Evolutionary conservation across 2,888 invertebrate genomes (phyloP), one percentile per base, ranked within the genome.

Genomic region (Standfussiana lucernea): DNA sequence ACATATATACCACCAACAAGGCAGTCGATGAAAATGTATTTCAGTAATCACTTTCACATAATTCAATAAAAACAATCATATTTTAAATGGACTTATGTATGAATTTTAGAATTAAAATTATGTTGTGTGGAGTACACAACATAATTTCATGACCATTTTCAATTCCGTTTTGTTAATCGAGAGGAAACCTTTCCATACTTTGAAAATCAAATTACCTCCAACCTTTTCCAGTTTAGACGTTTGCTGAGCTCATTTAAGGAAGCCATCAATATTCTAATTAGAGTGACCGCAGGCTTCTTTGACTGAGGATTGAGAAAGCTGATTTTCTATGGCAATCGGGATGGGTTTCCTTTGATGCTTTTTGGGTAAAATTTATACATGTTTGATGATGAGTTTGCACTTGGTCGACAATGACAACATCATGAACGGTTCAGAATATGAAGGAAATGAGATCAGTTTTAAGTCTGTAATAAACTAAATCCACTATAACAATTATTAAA

Each of bases 201-300:
- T 65, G 56, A 74, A 56, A 65, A 80, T 69, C 53, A 66, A 53
- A 66, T 74, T 45, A 65, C 69, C 13, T 65, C 8, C n/a, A 15
- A 42, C 50, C 37, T 35, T 67, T 79, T n/a, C n/a, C 28, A 66
- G 69, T 53, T 72, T 32, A 53, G 32, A 24, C 50, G 65, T 69
- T 65, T 66, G 28, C 42, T 59, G 15, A 59, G 37, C 67, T 81
- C 45, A 72, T 65, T 81, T 45, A 65, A 42, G 42, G 62, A 78
- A 74, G 62, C 74, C 72, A 53, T 76, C 42, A 76, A 75, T 75
- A 77, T 87, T 86, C 76, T 86, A 82, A 89, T 90, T 85, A 83
- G 83, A 80, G 76, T 80, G 75, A 86, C 77, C 79, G 50, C 71
- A 24, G 24, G 15, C 59, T 47, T 65, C n/a, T 53, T 74, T 67